A percentile compares a stretch with the other conserved stretches of the same genome.
These are phyloP conservation scores for Subanguina moxae DNA, from an alignment of 1,140 invertebrate genomes.

Conservation along the genomic window DNA sequence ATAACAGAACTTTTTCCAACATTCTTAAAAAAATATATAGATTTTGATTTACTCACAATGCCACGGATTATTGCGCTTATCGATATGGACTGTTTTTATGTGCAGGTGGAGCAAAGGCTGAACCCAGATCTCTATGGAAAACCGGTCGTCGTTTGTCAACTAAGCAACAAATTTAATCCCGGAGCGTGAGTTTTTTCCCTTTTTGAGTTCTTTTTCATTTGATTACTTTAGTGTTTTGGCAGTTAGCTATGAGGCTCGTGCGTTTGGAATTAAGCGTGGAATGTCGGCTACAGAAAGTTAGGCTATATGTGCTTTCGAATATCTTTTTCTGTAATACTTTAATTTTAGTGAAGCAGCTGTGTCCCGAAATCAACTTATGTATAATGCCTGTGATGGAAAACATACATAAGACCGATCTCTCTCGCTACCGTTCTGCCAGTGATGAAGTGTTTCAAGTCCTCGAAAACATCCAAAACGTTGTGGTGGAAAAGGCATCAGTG, in stretches of 20 bases:
- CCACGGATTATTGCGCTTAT: neutral
- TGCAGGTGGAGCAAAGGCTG: conserved; percentile 4
- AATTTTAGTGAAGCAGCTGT: neutral
- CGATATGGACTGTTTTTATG: conserved; percentile 16
- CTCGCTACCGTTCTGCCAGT: neutral
- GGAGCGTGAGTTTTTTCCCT: neutral
- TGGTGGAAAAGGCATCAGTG: conserved; percentile 8
- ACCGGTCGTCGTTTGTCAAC: conserved; percentile 5
- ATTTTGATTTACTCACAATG: neutral
- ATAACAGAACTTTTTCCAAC: no score
- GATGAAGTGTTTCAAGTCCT: conserved; percentile 3
- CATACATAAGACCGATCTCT: neutral
- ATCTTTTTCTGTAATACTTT: neutral
- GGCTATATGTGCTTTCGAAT: neutral
- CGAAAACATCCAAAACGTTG: neutral
- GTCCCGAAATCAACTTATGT: neutral
- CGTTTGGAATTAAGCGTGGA: conserved; percentile 1
- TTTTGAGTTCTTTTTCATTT: neutral
- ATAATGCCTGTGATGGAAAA: neutral
- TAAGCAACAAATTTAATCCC: neutral
- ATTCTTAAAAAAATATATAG: no score
- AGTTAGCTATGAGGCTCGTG: conserved; percentile 6
- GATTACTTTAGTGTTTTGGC: neutral
- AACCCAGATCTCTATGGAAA: conserved; percentile 1
- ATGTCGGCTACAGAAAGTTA: neutral